phyloP scores from a whole-genome alignment of 2,113 vertebrate species.

The Pogona vitticeps region DNA sequence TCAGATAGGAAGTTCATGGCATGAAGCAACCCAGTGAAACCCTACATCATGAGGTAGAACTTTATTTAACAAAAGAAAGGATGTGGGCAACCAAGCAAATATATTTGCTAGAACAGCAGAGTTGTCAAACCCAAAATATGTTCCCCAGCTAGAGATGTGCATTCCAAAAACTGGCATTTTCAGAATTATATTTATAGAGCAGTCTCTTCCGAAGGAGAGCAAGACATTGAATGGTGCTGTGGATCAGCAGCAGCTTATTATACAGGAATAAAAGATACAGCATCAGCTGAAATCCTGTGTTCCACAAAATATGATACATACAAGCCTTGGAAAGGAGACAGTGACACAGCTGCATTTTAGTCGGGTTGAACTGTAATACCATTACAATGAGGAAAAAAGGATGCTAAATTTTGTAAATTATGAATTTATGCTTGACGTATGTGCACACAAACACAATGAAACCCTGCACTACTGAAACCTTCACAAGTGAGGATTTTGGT shows the following conservation, averaged over 20 bases:
- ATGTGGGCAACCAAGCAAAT: constrained; percentile 7
- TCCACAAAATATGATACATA: not conserved
- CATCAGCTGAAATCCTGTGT: not conserved
- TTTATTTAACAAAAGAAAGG: not conserved
- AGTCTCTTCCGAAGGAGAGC: not conserved
- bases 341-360: not conserved
- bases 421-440: no score
- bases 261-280: not conserved
- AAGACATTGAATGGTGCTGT: no score
- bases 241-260: no score
- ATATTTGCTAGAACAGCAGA: constrained; percentile 7
- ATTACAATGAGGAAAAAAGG: not conserved
- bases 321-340: not conserved
- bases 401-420: not conserved
- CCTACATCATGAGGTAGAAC: not conserved
- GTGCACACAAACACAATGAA: no score
- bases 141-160: not conserved
- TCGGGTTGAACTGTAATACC: no score
- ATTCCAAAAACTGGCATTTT: not conserved
- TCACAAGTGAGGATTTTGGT: no score
- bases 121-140: not conserved
- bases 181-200: not conserved
- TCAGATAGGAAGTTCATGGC: not conserved
- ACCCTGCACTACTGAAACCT: no score
- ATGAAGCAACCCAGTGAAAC: not conserved